These are phyloP conservation scores for Metallyticus violacea DNA, from an alignment of 2,888 invertebrate species.

Conservation along the genomic window DNA sequence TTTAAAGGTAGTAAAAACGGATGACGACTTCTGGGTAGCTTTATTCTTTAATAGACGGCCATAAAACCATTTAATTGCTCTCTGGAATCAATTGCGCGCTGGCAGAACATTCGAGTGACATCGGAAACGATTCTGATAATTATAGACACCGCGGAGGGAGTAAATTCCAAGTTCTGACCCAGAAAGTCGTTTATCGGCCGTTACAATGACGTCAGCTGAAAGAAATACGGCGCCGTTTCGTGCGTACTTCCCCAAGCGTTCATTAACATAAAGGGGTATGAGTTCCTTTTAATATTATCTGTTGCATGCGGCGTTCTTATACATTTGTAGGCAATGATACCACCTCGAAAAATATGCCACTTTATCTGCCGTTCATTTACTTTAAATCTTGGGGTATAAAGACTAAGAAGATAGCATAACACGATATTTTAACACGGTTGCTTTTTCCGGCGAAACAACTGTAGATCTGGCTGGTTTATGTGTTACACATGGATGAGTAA, in stretches of 20 bases:
- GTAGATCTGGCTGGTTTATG: no score
- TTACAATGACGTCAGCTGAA: not conserved
- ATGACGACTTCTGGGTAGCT: not conserved
- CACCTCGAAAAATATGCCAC: not conserved
- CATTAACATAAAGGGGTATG: not conserved
- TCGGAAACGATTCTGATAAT: not conserved
- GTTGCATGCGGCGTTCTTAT: not conserved
- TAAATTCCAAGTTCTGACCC: not conserved
- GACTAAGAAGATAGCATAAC: no score
- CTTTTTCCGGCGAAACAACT: no score
- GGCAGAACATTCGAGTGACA: no score
- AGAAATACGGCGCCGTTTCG: not conserved
- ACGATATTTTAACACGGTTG: no score
- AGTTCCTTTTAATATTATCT: not conserved
- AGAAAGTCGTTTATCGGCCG: not conserved
- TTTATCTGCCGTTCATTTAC: not conserved
- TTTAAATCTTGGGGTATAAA: no score
- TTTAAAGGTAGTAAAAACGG: no score
- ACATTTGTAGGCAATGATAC: not conserved
- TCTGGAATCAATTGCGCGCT: not conserved
- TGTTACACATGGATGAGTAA: no score
- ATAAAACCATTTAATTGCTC: not conserved
- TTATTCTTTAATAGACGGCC: not conserved
- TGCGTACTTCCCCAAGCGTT: not conserved
- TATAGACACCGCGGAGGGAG: not conserved